A percentile compares a stretch with the other conserved stretches of the same genome.
These are phyloP conservation scores for Plebejus melissa DNA, from an alignment of 2,888 invertebrate genomes.

Conservation along the genomic window DNA sequence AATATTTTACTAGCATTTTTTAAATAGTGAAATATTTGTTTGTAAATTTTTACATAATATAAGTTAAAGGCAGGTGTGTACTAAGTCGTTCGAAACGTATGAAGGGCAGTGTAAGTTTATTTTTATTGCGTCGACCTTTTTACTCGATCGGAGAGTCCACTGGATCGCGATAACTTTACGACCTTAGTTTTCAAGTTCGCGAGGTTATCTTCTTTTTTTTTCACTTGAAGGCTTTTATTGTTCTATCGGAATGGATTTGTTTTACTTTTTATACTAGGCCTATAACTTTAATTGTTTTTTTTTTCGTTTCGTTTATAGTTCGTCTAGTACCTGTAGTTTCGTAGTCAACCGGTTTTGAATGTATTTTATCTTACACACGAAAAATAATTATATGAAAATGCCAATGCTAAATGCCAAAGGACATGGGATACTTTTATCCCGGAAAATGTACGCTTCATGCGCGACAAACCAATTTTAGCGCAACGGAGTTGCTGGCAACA, in stretches of 20 bases:
- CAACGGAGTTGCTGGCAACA: too few species aligned
- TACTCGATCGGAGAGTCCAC: conserved; percentile 37
- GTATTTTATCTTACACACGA: background rate
- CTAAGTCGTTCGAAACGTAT: conserved; percentile 14
- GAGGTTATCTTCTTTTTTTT: conserved; percentile 24
- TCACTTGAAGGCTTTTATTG: conserved; percentile 26
- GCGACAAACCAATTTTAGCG: too few species aligned
- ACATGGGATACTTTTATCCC: too few species aligned
- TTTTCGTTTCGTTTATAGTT: background rate
- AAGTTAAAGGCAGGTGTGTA: conserved; percentile 11
- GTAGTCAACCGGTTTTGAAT: background rate
- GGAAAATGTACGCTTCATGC: too few species aligned
- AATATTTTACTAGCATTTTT: background rate
- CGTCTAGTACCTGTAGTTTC: background rate
- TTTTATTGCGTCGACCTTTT: conserved; percentile 47
- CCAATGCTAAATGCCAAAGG: background rate
- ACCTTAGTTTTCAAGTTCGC: conserved; percentile 33
- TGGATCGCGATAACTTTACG: conserved; percentile 33
- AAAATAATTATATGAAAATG: background rate
- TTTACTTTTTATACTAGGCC: conserved; percentile 14
- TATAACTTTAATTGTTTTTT: background rate
- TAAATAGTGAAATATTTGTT: background rate
- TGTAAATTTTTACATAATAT: background rate
- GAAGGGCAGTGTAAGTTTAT: conserved; percentile 40
- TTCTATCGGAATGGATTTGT: conserved; percentile 25